Evolutionary conservation across 2,797 vertebrate genomes (phyloP), one percentile per base, ranked within the genome.

Genomic region (Enteromius fasciolatus): DNA sequence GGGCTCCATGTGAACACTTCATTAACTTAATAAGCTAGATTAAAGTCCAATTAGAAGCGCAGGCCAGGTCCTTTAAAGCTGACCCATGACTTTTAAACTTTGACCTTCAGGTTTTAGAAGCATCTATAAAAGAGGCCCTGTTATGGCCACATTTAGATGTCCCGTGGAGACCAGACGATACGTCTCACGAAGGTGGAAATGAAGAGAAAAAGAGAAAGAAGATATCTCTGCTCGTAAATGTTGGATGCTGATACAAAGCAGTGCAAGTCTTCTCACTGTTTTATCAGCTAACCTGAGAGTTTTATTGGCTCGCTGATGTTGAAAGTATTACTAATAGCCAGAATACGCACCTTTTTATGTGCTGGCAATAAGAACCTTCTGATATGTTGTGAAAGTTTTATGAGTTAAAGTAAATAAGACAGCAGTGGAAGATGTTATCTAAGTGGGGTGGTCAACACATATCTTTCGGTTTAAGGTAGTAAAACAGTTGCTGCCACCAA

Each of bases 21-120:
- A 93, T 94, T 88, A 91, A 83, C 79, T 90, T 92, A 93, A 94
- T 94, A 91, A 90, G 87, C 89, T 92, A 93, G 90, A 95, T 94
- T 94, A 92, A 94, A 92, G 85, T 78, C 88, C 87, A 92, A 93
- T 93, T 93, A 92, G 89, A 86, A 90, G 80, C 41, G 31, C 72
- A 69, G 82, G 74, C 85, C 79, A 86, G 88, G 63, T 86, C 86
- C 80, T 89, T 89, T 88, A 86, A 88, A 88, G 84, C 77, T 83
- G 90, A 93, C 92, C 91, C 89, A 83, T 92, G 77, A 92, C 90
- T 92, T 89, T 88, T 92, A 89, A 91, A 86, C 90, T 92, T 88
- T 92, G 82, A 85, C 78, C 81, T 74, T 63, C 63, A 48, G 36
- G 77, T 76, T 68, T 67, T 41, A 17, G 67, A 85, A 84, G 86